phyloP scores from a whole-genome alignment of 2,888 invertebrate genomes.

The Tetheella fluctuosa region DNA sequence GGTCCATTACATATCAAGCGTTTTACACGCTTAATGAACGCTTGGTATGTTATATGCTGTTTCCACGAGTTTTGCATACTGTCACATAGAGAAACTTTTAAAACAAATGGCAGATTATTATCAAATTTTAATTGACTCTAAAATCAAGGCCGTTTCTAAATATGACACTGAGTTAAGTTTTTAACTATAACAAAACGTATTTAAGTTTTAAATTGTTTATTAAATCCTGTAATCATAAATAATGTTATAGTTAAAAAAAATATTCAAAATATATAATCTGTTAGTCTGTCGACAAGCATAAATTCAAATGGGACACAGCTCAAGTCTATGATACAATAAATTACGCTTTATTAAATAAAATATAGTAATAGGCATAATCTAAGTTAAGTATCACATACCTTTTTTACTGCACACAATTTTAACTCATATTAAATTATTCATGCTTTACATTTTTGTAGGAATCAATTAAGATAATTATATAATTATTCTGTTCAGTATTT shows the following conservation, averaged over 20 bases:
- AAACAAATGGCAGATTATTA: not conserved
- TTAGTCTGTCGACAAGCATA: not conserved
- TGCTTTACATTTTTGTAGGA: constrained; percentile 1
- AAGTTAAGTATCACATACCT: constrained; percentile 50
- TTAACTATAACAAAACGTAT: not conserved
- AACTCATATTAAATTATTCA: constrained; percentile 20
- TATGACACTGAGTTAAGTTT: not conserved
- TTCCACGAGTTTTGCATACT: constrained; percentile 17
- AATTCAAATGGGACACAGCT: constrained; percentile 41
- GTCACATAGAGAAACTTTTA: constrained; percentile 22
- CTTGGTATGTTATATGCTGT: constrained; percentile 32
- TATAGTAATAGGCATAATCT: constrained; percentile 40
- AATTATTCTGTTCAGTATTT: too few relatives aligned
- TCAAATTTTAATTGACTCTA: not conserved
- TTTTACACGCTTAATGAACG: constrained; percentile 35
- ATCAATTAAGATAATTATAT: not conserved
- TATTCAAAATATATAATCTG: not conserved
- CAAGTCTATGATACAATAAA: constrained; percentile 73
- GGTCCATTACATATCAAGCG: constrained; percentile 58
- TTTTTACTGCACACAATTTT: constrained; percentile 66
- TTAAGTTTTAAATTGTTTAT: not conserved
- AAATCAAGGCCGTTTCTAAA: not conserved
- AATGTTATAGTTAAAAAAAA: not conserved
- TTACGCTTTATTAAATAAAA: constrained; percentile 77
- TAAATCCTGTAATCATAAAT: not conserved